phyloP scores from a whole-genome alignment of 2,113 vertebrate species.

The Campylomormyrus numenius region DNA sequence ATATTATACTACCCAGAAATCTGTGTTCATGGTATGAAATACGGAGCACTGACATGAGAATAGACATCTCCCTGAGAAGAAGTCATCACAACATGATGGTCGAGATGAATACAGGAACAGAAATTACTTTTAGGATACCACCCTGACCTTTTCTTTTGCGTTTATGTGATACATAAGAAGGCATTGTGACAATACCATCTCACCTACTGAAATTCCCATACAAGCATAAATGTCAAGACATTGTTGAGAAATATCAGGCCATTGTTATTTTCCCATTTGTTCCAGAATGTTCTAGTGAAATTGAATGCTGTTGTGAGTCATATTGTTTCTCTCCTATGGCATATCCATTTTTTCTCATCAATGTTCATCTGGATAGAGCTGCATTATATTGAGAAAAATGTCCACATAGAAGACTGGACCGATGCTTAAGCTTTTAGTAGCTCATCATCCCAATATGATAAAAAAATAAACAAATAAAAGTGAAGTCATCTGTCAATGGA shows the following conservation, averaged over 20 bases:
- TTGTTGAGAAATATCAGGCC: not conserved
- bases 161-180: not conserved
- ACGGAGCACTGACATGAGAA: not conserved
- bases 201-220: not conserved
- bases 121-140: not conserved
- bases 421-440: not conserved
- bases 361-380: not conserved
- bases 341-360: not conserved
- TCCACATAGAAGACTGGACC: not conserved
- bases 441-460: not conserved
- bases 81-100: not conserved
- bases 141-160: not conserved
- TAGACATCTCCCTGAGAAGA: not conserved
- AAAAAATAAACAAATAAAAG: not conserved
- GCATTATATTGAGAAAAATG: not conserved
- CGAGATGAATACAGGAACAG: not conserved
- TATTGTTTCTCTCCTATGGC: not conserved
- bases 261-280: not conserved
- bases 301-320: not conserved
- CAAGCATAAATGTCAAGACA: slow-evolving; percentile 9
- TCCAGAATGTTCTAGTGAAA: slow-evolving; percentile 2
- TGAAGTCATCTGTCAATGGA: not conserved
- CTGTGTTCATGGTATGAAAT: not conserved
- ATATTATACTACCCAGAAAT: not conserved
- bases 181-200: not conserved